Evolutionary conservation across 2,888 invertebrate species (phyloP), one percentile per base, ranked within the genome.

Genomic region (Metallyticus violacea): DNA sequence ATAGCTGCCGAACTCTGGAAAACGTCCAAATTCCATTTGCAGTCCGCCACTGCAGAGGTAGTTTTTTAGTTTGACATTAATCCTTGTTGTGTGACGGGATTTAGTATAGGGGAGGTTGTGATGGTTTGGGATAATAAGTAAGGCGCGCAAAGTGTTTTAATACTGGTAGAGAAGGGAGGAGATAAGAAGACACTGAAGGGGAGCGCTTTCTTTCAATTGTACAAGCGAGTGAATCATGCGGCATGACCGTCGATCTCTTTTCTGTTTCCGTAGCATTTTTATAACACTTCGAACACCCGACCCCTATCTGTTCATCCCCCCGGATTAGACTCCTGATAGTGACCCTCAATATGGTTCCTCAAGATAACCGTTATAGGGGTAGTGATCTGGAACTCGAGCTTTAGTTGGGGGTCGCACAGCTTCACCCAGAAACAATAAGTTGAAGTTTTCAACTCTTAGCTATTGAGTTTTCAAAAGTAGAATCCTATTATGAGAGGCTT

Each of bases 61-160:
- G 81, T 81, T 81, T 81, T 81, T 81, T 81, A 81, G 81, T 83
- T 83, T 83, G 83, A 83, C 83, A 77, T 83, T 83, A 83, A 83
- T 83, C 83, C 83, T 77, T 83, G 77, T 77, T 25, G 77, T 83
- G 83, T 83, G 83, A 83, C 77, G 83, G 28, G 83, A 77, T 77
- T 83, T 83, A 83, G 77, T 83, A 77, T 25, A 79, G 79, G 28
- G 79, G 15, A 79, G 83, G 77, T 29, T 83, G 77, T 28, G 83
- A 26, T 40, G 81, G 81, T 81, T 62, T 62, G 62, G 62, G 81
- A 76, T 26, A 62, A 62, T 62, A 82, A 25, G 62, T 29, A 82
- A 82, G 76, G 76, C 40, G 82, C 82, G 83, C 83, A 83, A 82
- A 83, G 77, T 83, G 83, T 83, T 83, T 82, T 76, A 77, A 76